Evolutionary conservation across 2,113 vertebrate species (phyloP), one percentile per base, ranked within the genome.

Genomic region (Dasyprocta punctata): DNA sequence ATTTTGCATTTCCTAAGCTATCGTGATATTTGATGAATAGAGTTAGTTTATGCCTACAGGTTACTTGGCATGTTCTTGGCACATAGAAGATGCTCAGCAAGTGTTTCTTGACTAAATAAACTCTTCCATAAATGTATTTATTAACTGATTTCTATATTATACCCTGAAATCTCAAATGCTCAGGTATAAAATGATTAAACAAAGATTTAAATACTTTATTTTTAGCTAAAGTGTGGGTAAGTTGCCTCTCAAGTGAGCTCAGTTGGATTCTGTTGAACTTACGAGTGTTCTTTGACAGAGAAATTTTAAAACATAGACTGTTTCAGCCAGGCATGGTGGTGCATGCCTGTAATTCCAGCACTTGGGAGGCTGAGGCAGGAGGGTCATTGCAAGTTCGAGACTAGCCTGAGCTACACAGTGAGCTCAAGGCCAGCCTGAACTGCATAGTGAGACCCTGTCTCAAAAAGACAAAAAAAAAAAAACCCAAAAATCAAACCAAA

Each of bases 141-240:
- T 82, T 54, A 49, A 83, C 33, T 87, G 56, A 82, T 12, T 83
- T 87, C 10, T 65, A n/a, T 65, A 54, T 86, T 52, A 75, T 87
- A 82, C 75, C n/a, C 17, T 81, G 7, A 75, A 75, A 54, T 22
- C 16, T 3, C 20, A 81, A 36, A 56, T 88, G 20, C 30, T 88
- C 24, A 44, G 82, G 36, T 95, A 20, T 82, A 67, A 49, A 75
- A 75, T 41, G 12, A 60, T 82, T 67, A 90, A 54, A 36, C 33
- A 67, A 12, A 87, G 0, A 84, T 60, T 49, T n/a, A 19, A 90
- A 61, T 95, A 36, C 33, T 81, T 93, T 90, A 83, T 93, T 90
- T 86, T 30, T 92, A 84, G 13, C 28, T 82, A 82, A 77, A 33
- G 47, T 4, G 38, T 95, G 24, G 5, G 36, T 90, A 75, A 89